Evolutionary conservation across 2,113 vertebrate genomes (phyloP), one percentile per base, ranked within the genome.

Genomic region (Amphilophus citrinellus): DNA sequence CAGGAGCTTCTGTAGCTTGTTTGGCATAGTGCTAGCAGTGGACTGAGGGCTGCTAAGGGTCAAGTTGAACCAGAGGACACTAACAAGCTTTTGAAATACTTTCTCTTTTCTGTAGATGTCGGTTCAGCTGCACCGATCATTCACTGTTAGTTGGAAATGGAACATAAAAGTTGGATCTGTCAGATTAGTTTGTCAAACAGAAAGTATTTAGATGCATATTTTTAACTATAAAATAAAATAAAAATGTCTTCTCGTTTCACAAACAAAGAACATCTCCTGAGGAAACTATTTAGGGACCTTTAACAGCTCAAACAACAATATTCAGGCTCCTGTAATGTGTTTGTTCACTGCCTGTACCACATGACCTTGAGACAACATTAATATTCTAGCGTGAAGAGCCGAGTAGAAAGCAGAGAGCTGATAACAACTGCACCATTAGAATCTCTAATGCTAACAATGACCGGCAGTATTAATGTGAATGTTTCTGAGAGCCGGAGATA

Each of bases 371-470:
- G 3, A n/a, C 20, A 24, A 9, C 68, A 75, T 65, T 58, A 65
- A 83, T 58, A 32, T 83, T 62, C 76, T 56, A 73, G 14, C 18
- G 20, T 83, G 20, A 59, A 20, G 42, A 17, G 9, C 13, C 14
- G 24, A 65, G 61, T 13, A 78, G 14, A 53, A 53, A 71, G 62
- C 82, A 71, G 18, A 50, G 37, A 39, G 32, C 59, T 59, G 37
- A 83, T 57, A 56, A 22, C 30, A 22, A 30, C 47, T 18, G 62
- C 47, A 63, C 76, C 9, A 17, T 84, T 63, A 30, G 2, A 27
- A 39, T 71, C 39, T 13, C 30, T 42, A 20, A 27, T 14, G 61
- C 84, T 84, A 80, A 76, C 32, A 10, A 39, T 57, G 84, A 77
- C 66, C 14, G 5, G 18, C 30, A 44, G 24, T 27, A 50, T 79